Evolutionary conservation across 2,888 invertebrate genomes (phyloP).

Genomic region (Trilocha varians): DNA sequence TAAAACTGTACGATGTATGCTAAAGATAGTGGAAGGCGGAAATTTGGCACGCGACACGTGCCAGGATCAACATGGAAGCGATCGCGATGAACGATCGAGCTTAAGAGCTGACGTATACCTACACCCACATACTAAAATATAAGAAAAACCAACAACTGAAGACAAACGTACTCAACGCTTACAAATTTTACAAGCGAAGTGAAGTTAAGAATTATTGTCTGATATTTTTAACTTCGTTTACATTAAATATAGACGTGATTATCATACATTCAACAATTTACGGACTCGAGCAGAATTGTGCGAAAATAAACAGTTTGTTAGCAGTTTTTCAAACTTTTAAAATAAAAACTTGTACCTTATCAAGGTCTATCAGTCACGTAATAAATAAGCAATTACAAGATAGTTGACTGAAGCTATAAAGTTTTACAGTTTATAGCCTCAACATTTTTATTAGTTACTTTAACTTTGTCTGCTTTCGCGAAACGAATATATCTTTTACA

Average conservation of each 20-base stretch:
- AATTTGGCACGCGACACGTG: constrained; percentile 10
- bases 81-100: neutral
- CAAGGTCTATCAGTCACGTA: neutral
- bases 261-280: too few relatives aligned
- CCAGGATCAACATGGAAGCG: constrained; percentile 8
- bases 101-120: neutral
- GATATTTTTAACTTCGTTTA: too few relatives aligned
- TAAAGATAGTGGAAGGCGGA: neutral
- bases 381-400: neutral
- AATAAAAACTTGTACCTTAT: neutral
- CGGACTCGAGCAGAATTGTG: too few relatives aligned
- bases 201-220: too few relatives aligned
- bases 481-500: too few relatives aligned
- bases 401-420: neutral
- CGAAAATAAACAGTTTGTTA: too few relatives aligned
- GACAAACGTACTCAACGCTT: too few relatives aligned
- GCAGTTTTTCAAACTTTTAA: neutral
- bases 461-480: too few relatives aligned
- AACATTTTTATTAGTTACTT: neutral
- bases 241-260: too few relatives aligned
- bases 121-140: neutral
- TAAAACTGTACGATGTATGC: neutral
- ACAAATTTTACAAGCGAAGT: too few relatives aligned
- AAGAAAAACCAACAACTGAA: neutral
- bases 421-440: neutral